A percentile compares a stretch with the other conserved stretches of the same genome.
phyloP scores from a whole-genome alignment of 2,888 invertebrate genomes.

The Teleogryllus oceanicus region DNA sequence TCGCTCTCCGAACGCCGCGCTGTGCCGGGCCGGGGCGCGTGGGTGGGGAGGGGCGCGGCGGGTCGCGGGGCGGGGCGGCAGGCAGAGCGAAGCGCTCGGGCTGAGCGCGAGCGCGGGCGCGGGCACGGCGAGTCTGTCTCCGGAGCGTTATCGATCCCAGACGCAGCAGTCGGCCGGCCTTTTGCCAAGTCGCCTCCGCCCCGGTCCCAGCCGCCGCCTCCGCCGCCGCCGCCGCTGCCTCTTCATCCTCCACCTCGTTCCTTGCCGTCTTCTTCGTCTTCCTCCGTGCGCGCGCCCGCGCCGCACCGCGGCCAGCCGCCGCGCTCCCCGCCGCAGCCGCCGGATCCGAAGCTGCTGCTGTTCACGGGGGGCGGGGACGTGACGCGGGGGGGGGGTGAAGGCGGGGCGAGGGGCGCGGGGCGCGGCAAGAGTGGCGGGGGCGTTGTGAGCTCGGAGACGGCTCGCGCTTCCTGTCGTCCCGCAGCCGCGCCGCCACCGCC shows the following conservation, averaged over 20 bases:
- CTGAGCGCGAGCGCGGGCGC: background rate
- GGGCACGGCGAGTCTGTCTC: background rate
- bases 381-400: background rate
- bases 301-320: background rate
- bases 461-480: too few species aligned
- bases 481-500: too few species aligned
- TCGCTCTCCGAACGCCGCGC: background rate
- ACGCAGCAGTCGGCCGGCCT: conserved; percentile 18
- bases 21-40: background rate
- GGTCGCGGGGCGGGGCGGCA: background rate
- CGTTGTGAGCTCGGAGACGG: background rate
- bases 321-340: background rate
- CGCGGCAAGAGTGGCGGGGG: background rate
- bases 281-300: background rate
- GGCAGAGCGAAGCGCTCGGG: background rate
- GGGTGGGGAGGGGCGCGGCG: background rate
- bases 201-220: background rate
- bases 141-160: conserved; percentile 18
- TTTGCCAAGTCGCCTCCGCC: conserved; percentile 7
- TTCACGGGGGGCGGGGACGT: too few species aligned
- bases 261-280: conserved; percentile 9
- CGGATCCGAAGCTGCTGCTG: too few species aligned
- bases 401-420: background rate
- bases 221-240: background rate
- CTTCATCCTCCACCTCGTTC: conserved; percentile 18